A percentile compares a stretch with the other conserved stretches of the same genome.
phyloP scores from a whole-genome alignment of 2,888 invertebrate species.

The Heliconius sara region DNA sequence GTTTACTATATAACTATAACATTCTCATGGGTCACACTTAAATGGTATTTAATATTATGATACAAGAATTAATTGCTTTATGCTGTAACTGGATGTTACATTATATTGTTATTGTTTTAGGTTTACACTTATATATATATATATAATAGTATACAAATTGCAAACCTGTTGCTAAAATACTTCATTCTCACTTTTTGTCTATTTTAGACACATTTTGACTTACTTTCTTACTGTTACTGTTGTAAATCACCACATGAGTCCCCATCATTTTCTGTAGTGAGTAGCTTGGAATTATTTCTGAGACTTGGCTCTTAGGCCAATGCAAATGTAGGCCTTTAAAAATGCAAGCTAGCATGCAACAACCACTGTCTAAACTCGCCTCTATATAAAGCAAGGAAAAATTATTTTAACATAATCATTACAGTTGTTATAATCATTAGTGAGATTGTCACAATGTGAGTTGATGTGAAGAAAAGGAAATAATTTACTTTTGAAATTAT shows the following conservation, averaged over 20 bases:
- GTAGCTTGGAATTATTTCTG: too few species aligned
- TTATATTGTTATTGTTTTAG: neutral
- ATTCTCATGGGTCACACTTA: neutral
- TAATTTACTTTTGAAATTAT: neutral
- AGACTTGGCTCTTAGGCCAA: too few species aligned
- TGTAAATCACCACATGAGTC: too few species aligned
- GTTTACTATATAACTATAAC: neutral
- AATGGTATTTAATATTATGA: conserved; percentile 10
- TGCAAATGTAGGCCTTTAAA: too few species aligned
- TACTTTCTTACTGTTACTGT: too few species aligned
- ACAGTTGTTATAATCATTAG: neutral
- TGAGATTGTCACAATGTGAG: neutral
- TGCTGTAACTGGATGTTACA: neutral
- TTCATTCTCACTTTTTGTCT: too few species aligned
- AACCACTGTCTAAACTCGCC: too few species aligned
- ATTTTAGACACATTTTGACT: too few species aligned
- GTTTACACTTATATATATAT: neutral
- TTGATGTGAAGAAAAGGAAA: neutral
- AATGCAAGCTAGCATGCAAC: too few species aligned
- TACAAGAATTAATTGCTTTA: neutral
- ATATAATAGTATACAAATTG: neutral
- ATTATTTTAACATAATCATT: neutral
- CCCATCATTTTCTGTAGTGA: too few species aligned
- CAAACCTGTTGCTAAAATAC: neutral
- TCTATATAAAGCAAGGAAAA: neutral